Conservation (phyloP, 1,140 invertebrate genomes). For the Drosophila micromelanica region DNA sequence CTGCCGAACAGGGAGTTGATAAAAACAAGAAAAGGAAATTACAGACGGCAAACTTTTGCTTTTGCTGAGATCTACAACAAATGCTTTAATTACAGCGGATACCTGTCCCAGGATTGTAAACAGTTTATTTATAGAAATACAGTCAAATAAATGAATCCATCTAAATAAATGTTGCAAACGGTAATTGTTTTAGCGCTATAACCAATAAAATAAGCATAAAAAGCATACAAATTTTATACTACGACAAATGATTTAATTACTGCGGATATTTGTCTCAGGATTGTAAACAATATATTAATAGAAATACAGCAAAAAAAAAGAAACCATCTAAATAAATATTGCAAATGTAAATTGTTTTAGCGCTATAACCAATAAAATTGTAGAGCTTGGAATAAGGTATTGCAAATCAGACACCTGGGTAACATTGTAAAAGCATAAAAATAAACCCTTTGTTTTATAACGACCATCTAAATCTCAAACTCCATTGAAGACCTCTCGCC, state of each 20-base stretch:
- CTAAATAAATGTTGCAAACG: constrained; percentile 9
- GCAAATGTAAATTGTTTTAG: constrained; percentile 3
- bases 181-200: constrained; percentile 19
- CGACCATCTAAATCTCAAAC: neutral
- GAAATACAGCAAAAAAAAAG: constrained; percentile 17
- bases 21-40: constrained; percentile 36
- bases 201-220: constrained; percentile 63
- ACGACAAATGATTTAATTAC: constrained; percentile 26
- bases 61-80: constrained; percentile 9
- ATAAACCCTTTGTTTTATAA: constrained; percentile 10
- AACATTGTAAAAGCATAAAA: constrained; percentile 33
- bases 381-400: constrained; percentile 54
- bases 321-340: constrained; percentile 10
- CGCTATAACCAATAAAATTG: constrained; percentile 55
- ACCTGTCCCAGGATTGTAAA: constrained; percentile 17
- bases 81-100: constrained; percentile 26
- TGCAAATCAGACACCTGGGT: constrained; percentile 47
- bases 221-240: no score
- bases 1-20: neutral
- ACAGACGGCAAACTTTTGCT: constrained; percentile 29
- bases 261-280: constrained; percentile 11
- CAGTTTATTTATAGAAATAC: constrained; percentile 36
- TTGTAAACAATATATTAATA: constrained; percentile 36
- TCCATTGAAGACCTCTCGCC: neutral
- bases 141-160: constrained; percentile 18